A percentile compares a stretch with the other conserved stretches of the same genome.
Conservation (phyloP, 53 echinoderm and acorn worm genomes). For the Mesocentrotus franciscanus region DNA sequence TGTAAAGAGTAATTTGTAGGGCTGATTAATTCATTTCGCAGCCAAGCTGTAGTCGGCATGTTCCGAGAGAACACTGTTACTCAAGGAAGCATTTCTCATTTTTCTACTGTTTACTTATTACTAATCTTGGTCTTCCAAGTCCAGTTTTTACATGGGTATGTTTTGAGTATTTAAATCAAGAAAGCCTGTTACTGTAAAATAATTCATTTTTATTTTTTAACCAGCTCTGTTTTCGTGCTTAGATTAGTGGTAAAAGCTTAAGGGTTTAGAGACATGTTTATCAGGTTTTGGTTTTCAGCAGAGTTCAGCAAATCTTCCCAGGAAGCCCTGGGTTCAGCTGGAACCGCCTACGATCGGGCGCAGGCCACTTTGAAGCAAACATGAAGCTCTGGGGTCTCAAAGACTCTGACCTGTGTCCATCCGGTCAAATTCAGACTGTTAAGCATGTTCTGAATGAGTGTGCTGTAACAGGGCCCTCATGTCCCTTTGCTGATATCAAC, state of each 20-base stretch:
- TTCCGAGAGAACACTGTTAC: not conserved
- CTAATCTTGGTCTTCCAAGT: conserved; percentile 33
- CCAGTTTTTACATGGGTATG: conserved; percentile 28
- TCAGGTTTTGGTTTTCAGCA: not conserved
- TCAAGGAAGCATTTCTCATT: not conserved
- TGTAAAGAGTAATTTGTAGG: not conserved
- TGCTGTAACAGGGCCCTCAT: no score
- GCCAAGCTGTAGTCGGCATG: not conserved
- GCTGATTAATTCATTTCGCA: not conserved
- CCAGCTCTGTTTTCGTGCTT: not conserved
- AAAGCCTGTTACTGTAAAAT: not conserved
- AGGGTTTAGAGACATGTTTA: not conserved
- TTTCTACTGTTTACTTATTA: conserved; percentile 46
- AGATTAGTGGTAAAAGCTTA: not conserved
- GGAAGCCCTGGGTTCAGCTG: no score
- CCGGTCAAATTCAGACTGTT: no score
- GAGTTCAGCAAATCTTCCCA: no score
- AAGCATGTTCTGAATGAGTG: no score
- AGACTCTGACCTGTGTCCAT: no score
- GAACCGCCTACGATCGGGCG: not conserved
- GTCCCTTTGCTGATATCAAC: no score
- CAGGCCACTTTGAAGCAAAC: no score
- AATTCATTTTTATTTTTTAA: not conserved
- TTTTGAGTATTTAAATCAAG: not conserved
- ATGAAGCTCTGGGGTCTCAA: no score